A percentile compares a stretch with the other conserved stretches of the same genome.
Conservation (phyloP, 2,888 invertebrate genomes). For the Opisthograptis luteolata region DNA sequence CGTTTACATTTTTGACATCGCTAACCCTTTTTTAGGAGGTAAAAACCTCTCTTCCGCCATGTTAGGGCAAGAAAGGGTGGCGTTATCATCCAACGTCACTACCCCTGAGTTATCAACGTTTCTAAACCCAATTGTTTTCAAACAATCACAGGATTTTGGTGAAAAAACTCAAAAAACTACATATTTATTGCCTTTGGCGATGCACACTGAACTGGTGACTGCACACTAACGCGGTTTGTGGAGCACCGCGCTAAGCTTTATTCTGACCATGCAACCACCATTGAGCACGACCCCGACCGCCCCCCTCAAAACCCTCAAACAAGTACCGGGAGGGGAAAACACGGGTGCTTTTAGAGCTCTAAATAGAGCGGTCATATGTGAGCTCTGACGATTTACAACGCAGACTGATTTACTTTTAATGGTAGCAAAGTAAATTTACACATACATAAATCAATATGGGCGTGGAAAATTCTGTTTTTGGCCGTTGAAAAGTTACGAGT, state of each 20-base stretch:
- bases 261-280: constrained; percentile 38
- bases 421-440: constrained; percentile 64
- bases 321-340: not conserved
- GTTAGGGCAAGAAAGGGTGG: too few relatives aligned
- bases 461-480: constrained; percentile 37
- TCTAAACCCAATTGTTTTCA: too few relatives aligned
- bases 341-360: constrained; percentile 29
- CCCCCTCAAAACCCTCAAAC: not conserved
- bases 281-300: constrained; percentile 11
- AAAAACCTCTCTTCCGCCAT: too few relatives aligned
- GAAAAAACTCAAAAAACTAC: constrained; percentile 39
- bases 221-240: constrained; percentile 48
- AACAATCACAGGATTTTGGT: too few relatives aligned
- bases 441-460: constrained; percentile 65
- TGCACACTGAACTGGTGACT: constrained; percentile 51
- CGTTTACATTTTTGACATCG: too few relatives aligned
- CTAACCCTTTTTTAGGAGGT: too few relatives aligned
- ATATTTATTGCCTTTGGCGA: constrained; percentile 46
- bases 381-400: constrained; percentile 66
- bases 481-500: constrained; percentile 17
- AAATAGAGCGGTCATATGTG: constrained; percentile 35
- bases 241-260: constrained; percentile 50
- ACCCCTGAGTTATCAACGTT: too few relatives aligned
- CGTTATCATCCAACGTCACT: too few relatives aligned
- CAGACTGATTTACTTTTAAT: constrained; percentile 70